Percentiles rank a stretch among this genome's conserved stretches.
Evolutionary conservation across 2,888 invertebrate species (phyloP).

Genomic region (Apotomis betuletana): DNA sequence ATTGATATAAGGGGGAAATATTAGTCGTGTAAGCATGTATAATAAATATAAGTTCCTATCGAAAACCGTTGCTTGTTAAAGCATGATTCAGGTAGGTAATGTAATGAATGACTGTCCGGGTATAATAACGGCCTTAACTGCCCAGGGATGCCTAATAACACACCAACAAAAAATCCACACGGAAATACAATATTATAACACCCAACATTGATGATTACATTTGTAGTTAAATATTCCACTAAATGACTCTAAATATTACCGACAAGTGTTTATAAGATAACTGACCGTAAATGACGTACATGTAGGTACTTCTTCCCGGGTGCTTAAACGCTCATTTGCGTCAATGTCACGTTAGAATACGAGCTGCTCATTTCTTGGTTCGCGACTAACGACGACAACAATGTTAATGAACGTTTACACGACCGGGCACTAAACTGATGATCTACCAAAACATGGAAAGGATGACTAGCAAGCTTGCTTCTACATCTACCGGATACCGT

Average conservation of each 20-base stretch:
- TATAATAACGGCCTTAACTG: constrained; percentile 11
- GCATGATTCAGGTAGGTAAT: neutral
- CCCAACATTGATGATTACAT: constrained; percentile 47
- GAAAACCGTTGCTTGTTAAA: constrained; percentile 7
- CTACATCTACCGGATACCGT: constrained; percentile 12
- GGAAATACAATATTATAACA: constrained; percentile 48
- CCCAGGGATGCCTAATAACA: constrained; percentile 14
- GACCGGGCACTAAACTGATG: neutral
- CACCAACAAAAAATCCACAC: constrained; percentile 49
- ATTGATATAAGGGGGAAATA: neutral
- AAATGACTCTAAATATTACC: constrained; percentile 60
- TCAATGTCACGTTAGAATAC: too few relatives aligned
- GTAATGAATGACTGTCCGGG: neutral
- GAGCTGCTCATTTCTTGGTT: too few relatives aligned
- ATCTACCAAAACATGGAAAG: constrained; percentile 3
- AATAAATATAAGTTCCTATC: neutral
- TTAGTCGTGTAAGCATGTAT: neutral
- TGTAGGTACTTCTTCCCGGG: too few relatives aligned
- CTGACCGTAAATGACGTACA: too few relatives aligned
- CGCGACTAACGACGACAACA: neutral
- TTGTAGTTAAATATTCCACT: constrained; percentile 49
- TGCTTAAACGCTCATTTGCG: too few relatives aligned
- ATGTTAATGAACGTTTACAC: neutral
- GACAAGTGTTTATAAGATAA: constrained; percentile 11
- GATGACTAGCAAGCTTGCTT: neutral